Base-by-base conservation (phyloP, 1,140 invertebrate species). In the Drosophila auraria region DNA sequence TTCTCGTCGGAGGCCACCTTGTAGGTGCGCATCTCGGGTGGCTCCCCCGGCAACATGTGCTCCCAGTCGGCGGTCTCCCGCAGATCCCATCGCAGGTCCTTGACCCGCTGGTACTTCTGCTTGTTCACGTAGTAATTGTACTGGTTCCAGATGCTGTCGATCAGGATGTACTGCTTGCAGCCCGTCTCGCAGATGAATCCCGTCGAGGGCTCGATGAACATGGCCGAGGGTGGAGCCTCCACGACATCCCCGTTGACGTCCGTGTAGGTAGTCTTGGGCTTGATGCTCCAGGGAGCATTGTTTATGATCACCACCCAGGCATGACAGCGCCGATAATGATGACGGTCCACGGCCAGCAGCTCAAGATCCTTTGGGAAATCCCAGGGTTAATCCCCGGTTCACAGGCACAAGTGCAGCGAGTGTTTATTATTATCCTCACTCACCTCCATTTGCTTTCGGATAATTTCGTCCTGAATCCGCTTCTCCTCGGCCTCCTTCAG, bases 91-190 rank as follows among this genome's bases (percentile, higher is more conserved):
- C 93, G 93, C 5, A 95, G 81, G 0, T 94, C 93, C 2, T 66
- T 25, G 0, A 92, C 78, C 7, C 92, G 57, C 95, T 94, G 96
- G 94, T 93, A 97, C 0, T 36, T 63, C 96, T 92, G 91, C 76
- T 83, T 83, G 92, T 94, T 94, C 38, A 95, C 95, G 95, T 97
- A 98, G 93, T 98, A 98, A 93, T 99, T 98, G 49, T 94, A 91
- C 83, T 98, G 93, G 84, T 98, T 98, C 95, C 97, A 99, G 49
- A 98, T 92, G 70, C 95, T 96, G 78, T 99, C 97, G 9, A 98
- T 94, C 0, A 96, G 95, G 30, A 96, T 94, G 82, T 98, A 98
- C 49, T 95, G 93, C 20, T 93, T 84, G 65, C 95, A 94, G 25
- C 94, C 91, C 1, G 95, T 79, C 0, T 95, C 93, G 69, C 95